Percentiles rank a stretch among this genome's conserved stretches.
phyloP scores from a whole-genome alignment of 1,140 invertebrate genomes.

The Zophobas atratus region DNA sequence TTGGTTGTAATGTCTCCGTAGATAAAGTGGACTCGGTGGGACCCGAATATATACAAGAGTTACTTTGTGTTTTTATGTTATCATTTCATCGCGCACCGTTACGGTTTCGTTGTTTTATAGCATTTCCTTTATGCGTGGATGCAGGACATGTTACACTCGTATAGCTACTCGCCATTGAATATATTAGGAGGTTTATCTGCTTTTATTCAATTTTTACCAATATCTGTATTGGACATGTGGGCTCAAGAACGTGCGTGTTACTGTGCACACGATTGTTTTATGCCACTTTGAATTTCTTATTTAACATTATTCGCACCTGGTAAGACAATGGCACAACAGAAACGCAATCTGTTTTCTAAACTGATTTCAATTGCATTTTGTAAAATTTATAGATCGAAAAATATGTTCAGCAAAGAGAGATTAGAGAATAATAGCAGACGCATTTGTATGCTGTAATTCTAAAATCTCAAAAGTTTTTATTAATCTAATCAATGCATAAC shows the following conservation, averaged over 20 bases:
- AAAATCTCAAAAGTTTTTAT: too few species aligned
- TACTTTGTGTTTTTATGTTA: conserved; percentile 53
- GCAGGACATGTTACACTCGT: not conserved
- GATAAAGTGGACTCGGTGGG: conserved; percentile 44
- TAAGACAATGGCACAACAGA: not conserved
- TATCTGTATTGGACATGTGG: conserved; percentile 16
- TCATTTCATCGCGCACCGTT: conserved; percentile 48
- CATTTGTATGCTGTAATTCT: too few species aligned
- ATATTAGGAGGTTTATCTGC: conserved; percentile 20
- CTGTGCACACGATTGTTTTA: not conserved
- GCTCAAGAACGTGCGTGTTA: not conserved
- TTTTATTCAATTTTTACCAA: conserved; percentile 23
- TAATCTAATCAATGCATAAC: too few species aligned
- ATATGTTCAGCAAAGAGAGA: too few species aligned
- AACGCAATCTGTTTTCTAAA: not conserved
- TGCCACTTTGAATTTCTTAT: not conserved
- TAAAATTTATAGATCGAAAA: too few species aligned
- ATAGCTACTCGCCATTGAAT: conserved; percentile 22
- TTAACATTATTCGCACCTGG: not conserved
- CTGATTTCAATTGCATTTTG: too few species aligned
- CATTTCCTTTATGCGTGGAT: conserved; percentile 33
- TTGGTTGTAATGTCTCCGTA: conserved; percentile 29
- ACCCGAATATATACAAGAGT: conserved; percentile 39
- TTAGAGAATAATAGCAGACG: too few species aligned
- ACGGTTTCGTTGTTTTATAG: conserved; percentile 50